Evolutionary conservation across 2,113 vertebrate genomes (phyloP).

Genomic region (Callospermophilus lateralis): DNA sequence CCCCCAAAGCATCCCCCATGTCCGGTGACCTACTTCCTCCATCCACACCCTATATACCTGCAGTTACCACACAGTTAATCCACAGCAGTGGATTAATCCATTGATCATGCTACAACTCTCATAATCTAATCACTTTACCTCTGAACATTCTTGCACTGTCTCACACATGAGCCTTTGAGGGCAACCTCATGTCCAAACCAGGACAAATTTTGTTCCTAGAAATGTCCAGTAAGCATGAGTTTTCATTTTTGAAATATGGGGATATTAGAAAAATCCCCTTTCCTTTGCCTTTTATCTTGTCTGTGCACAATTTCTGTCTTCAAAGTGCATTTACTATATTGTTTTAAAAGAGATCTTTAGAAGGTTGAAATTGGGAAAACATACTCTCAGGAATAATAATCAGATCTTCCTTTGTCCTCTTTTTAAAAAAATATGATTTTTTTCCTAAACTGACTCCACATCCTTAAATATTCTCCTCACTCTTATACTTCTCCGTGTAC

Average conservation of each 20-base stretch:
- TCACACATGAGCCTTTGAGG: too few species aligned
- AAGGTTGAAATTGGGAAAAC: neutral
- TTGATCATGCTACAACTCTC: too few species aligned
- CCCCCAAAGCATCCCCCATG: too few species aligned
- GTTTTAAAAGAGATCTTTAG: slow-evolving; percentile 22
- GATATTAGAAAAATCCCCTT: neutral
- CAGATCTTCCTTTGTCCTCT: neutral
- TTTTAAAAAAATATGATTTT: neutral
- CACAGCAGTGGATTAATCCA: too few species aligned
- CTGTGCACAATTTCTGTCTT: neutral
- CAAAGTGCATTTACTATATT: neutral
- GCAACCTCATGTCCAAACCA: neutral
- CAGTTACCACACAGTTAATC: too few species aligned
- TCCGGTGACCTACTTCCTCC: too few species aligned
- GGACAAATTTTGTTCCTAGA: neutral
- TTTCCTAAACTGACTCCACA: neutral
- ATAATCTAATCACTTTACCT: too few species aligned
- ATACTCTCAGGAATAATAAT: neutral
- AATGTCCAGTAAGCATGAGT: neutral
- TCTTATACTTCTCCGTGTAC: neutral
- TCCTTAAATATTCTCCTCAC: neutral
- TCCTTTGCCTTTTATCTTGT: neutral
- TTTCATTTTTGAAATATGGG: neutral
- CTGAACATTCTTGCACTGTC: too few species aligned
- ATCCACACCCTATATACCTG: too few species aligned